Conservation (phyloP, 2,113 vertebrate species). For the Pseudorasbora parva region DNA sequence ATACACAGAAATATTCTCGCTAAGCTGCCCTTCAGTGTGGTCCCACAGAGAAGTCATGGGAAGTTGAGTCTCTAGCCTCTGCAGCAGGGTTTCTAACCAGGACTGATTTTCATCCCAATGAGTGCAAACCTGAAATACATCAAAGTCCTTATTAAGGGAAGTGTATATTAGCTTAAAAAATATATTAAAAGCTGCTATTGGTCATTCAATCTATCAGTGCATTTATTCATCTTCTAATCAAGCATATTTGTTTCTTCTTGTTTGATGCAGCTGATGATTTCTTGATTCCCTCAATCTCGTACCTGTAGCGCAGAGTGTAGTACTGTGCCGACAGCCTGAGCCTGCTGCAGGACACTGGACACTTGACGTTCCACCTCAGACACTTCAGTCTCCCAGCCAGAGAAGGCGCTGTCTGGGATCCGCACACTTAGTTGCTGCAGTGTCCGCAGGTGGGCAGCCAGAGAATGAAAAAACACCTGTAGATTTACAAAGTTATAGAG, state of each 20-base stretch:
- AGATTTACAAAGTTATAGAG: conserved; percentile 12
- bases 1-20: conserved; percentile 75
- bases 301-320: conserved; percentile 83
- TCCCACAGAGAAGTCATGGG: conserved; percentile 77
- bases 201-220: neutral
- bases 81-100: conserved; percentile 78
- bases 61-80: conserved; percentile 68
- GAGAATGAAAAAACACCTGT: conserved; percentile 83
- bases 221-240: neutral
- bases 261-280: neutral
- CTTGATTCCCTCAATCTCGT: conserved; percentile 23
- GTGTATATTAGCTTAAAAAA: neutral
- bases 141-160: neutral
- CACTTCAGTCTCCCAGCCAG: conserved; percentile 69
- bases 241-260: neutral
- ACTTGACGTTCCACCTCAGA: conserved; percentile 72
- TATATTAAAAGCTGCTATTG: neutral
- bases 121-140: conserved; percentile 78
- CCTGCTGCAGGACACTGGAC: conserved; percentile 69
- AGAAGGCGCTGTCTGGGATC: conserved; percentile 66
- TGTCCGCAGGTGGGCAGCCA: conserved; percentile 69
- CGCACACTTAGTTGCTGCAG: conserved; percentile 73
- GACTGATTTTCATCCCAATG: conserved; percentile 80
- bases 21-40: conserved; percentile 80
- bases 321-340: conserved; percentile 69